Conservation (phyloP, 2,797 vertebrate genomes). For the Helostoma temminkii region DNA sequence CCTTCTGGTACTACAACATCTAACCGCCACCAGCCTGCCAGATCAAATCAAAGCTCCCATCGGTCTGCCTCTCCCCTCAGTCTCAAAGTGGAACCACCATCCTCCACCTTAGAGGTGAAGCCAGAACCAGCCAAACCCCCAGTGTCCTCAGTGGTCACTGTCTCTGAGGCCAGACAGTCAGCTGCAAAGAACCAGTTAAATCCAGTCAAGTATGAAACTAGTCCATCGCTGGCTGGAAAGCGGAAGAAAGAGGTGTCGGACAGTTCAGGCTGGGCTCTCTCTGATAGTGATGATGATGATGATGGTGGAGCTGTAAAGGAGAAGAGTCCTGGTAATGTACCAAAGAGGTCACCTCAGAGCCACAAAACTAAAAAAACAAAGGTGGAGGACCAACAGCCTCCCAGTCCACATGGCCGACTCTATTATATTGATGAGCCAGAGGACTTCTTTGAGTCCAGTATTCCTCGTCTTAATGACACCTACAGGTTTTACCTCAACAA, state of each 20-base stretch:
- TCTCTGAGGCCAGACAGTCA: conserved; percentile 79
- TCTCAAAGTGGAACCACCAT: conserved; percentile 27
- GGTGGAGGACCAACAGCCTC: conserved; percentile 63
- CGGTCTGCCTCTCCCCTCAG: conserved; percentile 9
- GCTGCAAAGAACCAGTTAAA: conserved; percentile 66
- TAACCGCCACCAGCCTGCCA: background rate
- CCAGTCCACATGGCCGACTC: conserved; percentile 70
- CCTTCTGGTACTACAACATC: conserved; percentile 60
- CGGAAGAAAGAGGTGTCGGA: conserved; percentile 80
- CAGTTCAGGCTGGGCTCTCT: conserved; percentile 91
- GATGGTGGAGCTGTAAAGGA: conserved; percentile 28
- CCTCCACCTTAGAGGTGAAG: conserved; percentile 49
- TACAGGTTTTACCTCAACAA: conserved; percentile 96
- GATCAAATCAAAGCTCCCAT: conserved; percentile 22
- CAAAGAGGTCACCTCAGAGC: conserved; percentile 29
- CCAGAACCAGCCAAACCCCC: conserved; percentile 48
- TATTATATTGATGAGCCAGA: conserved; percentile 72
- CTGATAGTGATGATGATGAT: conserved; percentile 88
- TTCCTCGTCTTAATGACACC: conserved; percentile 83
- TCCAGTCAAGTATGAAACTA: conserved; percentile 72
- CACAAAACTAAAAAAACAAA: conserved; percentile 48
- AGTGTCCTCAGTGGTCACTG: conserved; percentile 41
- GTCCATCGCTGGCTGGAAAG: conserved; percentile 74
- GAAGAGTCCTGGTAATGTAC: conserved; percentile 14
- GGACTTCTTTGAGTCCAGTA: conserved; percentile 87